Evolutionary conservation across 2,888 invertebrate genomes (phyloP).

Genomic region (Hypercompe scribonia): DNA sequence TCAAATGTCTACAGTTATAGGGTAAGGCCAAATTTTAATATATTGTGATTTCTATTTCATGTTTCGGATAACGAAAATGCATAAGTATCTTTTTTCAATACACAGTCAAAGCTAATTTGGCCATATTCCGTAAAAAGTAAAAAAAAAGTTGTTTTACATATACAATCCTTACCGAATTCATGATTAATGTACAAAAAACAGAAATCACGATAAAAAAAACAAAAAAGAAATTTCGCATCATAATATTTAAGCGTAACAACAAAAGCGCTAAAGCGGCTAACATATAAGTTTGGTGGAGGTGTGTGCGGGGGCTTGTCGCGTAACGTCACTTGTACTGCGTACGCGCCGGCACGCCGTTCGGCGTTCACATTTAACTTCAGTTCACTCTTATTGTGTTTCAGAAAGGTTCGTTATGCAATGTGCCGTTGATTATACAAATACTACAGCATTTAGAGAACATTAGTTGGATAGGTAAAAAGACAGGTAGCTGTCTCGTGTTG

Average conservation of each 20-base stretch:
- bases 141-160: too few relatives aligned
- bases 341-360: not conserved
- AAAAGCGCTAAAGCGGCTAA: slow-evolving; percentile 6
- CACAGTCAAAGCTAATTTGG: too few relatives aligned
- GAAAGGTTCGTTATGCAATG: not conserved
- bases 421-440: not conserved
- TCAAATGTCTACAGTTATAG: too few relatives aligned
- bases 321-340: slow-evolving; percentile 9
- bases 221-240: not conserved
- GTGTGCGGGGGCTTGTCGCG: slow-evolving; percentile 13
- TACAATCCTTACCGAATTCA: too few relatives aligned
- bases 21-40: too few relatives aligned
- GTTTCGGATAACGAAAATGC: too few relatives aligned
- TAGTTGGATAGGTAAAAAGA: not conserved
- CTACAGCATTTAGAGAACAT: not conserved
- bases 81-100: too few relatives aligned
- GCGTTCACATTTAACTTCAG: not conserved
- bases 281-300: not conserved
- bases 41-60: too few relatives aligned
- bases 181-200: too few relatives aligned
- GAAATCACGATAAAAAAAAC: not conserved
- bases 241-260: too few relatives aligned
- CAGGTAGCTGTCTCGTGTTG: not conserved
- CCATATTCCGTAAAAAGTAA: too few relatives aligned
- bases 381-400: not conserved